These are phyloP conservation scores for Dryas iulia DNA, from an alignment of 1,140 invertebrate genomes.

Conservation along the genomic window DNA sequence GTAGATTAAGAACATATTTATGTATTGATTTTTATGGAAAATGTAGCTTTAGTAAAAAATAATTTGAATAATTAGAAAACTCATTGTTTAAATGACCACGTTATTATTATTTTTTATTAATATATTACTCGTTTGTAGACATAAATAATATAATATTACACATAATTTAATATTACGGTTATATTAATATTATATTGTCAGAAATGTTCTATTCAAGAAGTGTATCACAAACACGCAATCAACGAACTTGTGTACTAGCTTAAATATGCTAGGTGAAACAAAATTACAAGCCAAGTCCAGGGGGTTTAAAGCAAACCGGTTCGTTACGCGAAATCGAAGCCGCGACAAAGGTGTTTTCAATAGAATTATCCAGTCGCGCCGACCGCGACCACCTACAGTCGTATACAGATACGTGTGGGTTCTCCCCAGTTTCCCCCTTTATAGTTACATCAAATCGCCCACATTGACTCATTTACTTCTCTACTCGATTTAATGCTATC, in stretches of 20 bases:
- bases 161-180: too few relatives aligned
- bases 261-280: constrained; percentile 3
- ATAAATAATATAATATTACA: too few relatives aligned
- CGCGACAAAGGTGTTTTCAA: constrained; percentile 56
- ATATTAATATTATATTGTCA: too few relatives aligned
- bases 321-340: constrained; percentile 49
- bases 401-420: constrained; percentile 22
- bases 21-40: too few relatives aligned
- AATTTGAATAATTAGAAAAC: too few relatives aligned
- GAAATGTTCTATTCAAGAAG: background rate
- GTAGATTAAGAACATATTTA: background rate
- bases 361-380: constrained; percentile 52
- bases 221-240: background rate
- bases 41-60: too few relatives aligned
- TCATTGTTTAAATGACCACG: too few relatives aligned
- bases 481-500: constrained; percentile 71
- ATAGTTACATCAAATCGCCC: constrained; percentile 66
- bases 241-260: background rate
- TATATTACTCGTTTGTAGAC: too few relatives aligned
- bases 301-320: constrained; percentile 17
- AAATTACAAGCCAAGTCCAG: background rate
- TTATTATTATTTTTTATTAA: too few relatives aligned
- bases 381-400: constrained; percentile 36
- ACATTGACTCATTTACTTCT: constrained; percentile 53
- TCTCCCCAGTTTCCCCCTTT: constrained; percentile 39